Conservation (phyloP, 2,113 vertebrate species). For the Sebastes fasciatus region DNA sequence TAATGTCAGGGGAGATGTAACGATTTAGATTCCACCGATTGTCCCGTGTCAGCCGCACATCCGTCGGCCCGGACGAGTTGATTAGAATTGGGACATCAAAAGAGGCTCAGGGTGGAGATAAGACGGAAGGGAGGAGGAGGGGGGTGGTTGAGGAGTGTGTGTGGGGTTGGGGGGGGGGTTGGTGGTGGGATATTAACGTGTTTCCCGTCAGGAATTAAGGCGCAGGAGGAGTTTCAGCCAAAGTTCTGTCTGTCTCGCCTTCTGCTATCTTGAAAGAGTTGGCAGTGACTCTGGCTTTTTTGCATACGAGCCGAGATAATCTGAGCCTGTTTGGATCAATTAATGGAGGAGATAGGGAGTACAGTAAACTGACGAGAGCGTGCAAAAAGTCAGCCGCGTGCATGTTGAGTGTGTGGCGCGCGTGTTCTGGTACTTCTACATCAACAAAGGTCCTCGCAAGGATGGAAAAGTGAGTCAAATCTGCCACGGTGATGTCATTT, state of each 20-base stretch:
- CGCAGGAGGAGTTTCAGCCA: slow-evolving; percentile 67
- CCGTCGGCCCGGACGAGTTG: slow-evolving; percentile 73
- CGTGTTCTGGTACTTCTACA: neutral
- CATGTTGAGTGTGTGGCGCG: neutral
- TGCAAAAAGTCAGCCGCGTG: slow-evolving; percentile 45
- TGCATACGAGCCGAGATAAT: slow-evolving; percentile 71
- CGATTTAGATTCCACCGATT: slow-evolving; percentile 85
- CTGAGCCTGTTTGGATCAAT: slow-evolving; percentile 68
- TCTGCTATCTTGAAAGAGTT: slow-evolving; percentile 70
- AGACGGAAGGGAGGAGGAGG: slow-evolving; percentile 28
- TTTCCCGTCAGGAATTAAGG: slow-evolving; percentile 70
- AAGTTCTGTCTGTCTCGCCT: slow-evolving; percentile 69
- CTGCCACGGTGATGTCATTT: neutral
- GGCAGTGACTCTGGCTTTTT: slow-evolving; percentile 60
- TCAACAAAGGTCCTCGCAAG: slow-evolving; percentile 1
- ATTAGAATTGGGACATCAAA: slow-evolving; percentile 84
- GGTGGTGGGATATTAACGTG: slow-evolving; percentile 54
- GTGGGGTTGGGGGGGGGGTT: neutral
- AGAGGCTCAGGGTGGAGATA: slow-evolving; percentile 72
- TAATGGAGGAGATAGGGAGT: slow-evolving; percentile 60
- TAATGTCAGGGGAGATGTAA: slow-evolving; percentile 87
- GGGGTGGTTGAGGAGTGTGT: neutral
- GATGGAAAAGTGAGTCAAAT: neutral
- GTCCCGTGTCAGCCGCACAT: slow-evolving; percentile 76
- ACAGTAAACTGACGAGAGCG: slow-evolving; percentile 39